These are phyloP conservation scores for Drosophila serrata DNA, from an alignment of 1,140 invertebrate species.

Conservation along the genomic window DNA sequence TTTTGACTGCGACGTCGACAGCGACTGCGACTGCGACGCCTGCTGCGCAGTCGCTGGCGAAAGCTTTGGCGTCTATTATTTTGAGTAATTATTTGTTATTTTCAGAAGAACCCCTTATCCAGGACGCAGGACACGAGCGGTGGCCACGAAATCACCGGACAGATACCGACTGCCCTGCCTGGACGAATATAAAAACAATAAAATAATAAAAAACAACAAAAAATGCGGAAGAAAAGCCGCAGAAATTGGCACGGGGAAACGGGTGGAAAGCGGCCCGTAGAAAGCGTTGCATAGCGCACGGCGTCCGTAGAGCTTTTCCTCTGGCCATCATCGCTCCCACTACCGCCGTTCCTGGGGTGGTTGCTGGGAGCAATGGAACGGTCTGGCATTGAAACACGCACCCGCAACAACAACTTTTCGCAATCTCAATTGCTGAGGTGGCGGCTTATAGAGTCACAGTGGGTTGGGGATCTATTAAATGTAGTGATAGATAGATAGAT, in stretches of 20 bases:
- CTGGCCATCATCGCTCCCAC: conserved; percentile 12
- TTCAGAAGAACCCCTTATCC: conserved; percentile 40
- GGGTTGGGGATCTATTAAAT: background rate
- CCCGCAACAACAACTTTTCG: conserved; percentile 31
- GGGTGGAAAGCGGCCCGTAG: conserved; percentile 3
- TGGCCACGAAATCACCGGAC: conserved; percentile 41
- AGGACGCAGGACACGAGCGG: conserved; percentile 36
- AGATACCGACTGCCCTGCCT: conserved; percentile 60
- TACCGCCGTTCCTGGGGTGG: conserved; percentile 43
- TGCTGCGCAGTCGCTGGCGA: conserved; percentile 17
- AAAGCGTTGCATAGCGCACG: conserved; percentile 75
- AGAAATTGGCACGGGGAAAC: conserved; percentile 45
- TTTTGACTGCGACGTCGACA: conserved; percentile 22
- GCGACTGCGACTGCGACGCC: conserved; percentile 26
- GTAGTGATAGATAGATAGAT: background rate
- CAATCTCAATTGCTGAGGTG: conserved; percentile 48
- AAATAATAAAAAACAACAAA: conserved; percentile 1
- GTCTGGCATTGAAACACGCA: conserved; percentile 56
- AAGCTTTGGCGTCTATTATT: conserved; percentile 39
- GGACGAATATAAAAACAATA: conserved; percentile 8
- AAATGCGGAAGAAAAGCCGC: conserved; percentile 6
- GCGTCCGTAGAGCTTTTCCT: conserved; percentile 50
- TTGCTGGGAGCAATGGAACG: conserved; percentile 45
- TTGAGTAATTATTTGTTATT: conserved; percentile 84
- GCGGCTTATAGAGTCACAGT: conserved; percentile 39